A percentile compares a stretch with the other conserved stretches of the same genome.
These are phyloP conservation scores for Lasioglossum lativentre DNA, from an alignment of 2,888 invertebrate genomes.

Conservation along the genomic window DNA sequence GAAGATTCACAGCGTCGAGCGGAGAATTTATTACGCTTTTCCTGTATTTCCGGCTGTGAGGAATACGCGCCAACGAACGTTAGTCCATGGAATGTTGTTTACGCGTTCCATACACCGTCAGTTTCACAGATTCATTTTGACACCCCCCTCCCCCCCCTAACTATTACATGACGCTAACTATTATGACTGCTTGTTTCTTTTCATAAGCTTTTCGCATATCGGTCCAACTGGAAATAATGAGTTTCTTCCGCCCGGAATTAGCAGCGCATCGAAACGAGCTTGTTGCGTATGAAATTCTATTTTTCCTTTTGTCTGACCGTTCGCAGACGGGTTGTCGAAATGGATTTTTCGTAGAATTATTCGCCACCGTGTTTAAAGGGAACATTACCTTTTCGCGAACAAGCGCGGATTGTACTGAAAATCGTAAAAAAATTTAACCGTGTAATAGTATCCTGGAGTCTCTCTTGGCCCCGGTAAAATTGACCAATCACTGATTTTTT, in stretches of 20 bases:
- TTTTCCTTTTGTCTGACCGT: not conserved
- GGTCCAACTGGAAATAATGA: not conserved
- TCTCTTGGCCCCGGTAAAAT: not conserved
- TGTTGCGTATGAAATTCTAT: not conserved
- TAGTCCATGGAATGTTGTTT: not conserved
- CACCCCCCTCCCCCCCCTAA: too few relatives aligned
- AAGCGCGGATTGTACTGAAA: not conserved
- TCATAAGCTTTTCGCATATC: not conserved
- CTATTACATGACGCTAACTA: not conserved
- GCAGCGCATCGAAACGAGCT: not conserved
- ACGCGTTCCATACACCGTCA: not conserved
- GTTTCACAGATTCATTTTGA: not conserved
- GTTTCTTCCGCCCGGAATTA: not conserved
- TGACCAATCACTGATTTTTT: not conserved
- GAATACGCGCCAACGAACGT: constrained; percentile 17
- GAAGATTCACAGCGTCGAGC: constrained; percentile 47
- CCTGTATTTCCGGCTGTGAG: constrained; percentile 36
- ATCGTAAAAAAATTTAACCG: not conserved
- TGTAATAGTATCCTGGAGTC: not conserved
- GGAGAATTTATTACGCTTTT: constrained; percentile 52
- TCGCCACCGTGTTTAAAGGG: not conserved
- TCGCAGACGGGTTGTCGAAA: not conserved
- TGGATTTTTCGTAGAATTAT: not conserved
- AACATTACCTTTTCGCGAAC: not conserved
- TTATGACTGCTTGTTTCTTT: not conserved